These are phyloP conservation scores for Pelvicachromis taeniatus DNA, from an alignment of 2,113 vertebrate genomes.

Conservation along the genomic window DNA sequence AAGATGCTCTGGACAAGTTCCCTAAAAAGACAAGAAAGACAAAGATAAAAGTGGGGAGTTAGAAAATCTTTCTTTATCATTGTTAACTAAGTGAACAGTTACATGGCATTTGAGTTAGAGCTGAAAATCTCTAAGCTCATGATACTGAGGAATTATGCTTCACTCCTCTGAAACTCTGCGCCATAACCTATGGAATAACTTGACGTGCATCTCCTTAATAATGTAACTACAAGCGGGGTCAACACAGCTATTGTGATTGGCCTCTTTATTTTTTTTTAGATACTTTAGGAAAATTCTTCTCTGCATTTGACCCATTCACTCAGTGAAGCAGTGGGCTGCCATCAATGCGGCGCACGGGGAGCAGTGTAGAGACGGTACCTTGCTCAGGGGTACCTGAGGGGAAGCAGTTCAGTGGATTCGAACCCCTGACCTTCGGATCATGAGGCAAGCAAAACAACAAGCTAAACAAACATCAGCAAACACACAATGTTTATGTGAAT, in stretches of 20 bases:
- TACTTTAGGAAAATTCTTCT: no score
- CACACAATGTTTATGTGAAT: not conserved
- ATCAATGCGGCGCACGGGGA: no score
- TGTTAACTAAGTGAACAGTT: not conserved
- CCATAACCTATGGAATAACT: accelerated
- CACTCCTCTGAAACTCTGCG: not conserved
- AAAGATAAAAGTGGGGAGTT: not conserved
- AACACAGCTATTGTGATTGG: not conserved
- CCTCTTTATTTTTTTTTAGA: no score
- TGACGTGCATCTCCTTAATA: not conserved
- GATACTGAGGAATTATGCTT: not conserved
- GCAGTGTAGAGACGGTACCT: no score
- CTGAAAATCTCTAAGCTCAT: not conserved
- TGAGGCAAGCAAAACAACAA: no score
- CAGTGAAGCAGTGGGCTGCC: no score
- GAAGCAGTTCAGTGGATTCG: no score
- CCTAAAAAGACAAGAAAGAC: not conserved
- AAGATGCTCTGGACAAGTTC: accelerated
- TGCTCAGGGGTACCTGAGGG: no score
- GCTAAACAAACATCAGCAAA: not conserved
- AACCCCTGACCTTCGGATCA: no score
- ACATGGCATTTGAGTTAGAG: not conserved
- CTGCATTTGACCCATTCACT: no score
- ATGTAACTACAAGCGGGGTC: not conserved
- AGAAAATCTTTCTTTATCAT: not conserved